Evolutionary conservation across 2,888 invertebrate species (phyloP), one percentile per base, ranked within the genome.

Genomic region (Synanthedon andrenaeformis): DNA sequence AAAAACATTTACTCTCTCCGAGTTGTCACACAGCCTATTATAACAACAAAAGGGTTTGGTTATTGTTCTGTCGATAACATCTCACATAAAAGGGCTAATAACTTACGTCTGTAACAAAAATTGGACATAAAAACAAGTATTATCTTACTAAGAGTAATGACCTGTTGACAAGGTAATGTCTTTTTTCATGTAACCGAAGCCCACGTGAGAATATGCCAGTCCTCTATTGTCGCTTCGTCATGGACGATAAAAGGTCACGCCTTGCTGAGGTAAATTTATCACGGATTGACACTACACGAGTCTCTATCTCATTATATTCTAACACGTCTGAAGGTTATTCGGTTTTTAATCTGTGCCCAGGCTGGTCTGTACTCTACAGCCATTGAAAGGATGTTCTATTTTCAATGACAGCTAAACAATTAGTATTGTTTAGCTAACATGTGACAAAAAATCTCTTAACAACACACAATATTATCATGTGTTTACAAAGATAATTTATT

Each of bases 251-350:
- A 71, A 68, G 72, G 68, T 59, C 62, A 58, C 51, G 54, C 50
- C 52, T 45, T 56, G 62, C 55, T 50, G 49, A 42, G 55, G 63
- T 57, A 57, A 67, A 69, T 72, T 70, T 70, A 68, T 70, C 70
- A 70, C 66, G 67, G 56, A 63, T 56, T 64, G 66, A 66, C 67
- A 61, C 52, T 66, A 71, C 67, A 67, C 69, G 67, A 64, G 70
- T 62, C 23, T 23, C 23, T 23, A 56, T 60, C 57, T 58, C 56
- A 58, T 55, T 61, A 56, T 35, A 35, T 56, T 52, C 49, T 41
- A 52, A 51, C 28, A 23, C 35, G 45, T 61, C 57, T 58, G 58
- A 57, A 60, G 45, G 45, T 45, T 45, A 45, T 45, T 45, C 35
- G 35, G 35, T 10, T 10, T 23, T 35, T 35, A 35, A 35, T 35